Evolutionary conservation across 2,797 vertebrate genomes (phyloP).

Genomic region (Myotis pilosus): DNA sequence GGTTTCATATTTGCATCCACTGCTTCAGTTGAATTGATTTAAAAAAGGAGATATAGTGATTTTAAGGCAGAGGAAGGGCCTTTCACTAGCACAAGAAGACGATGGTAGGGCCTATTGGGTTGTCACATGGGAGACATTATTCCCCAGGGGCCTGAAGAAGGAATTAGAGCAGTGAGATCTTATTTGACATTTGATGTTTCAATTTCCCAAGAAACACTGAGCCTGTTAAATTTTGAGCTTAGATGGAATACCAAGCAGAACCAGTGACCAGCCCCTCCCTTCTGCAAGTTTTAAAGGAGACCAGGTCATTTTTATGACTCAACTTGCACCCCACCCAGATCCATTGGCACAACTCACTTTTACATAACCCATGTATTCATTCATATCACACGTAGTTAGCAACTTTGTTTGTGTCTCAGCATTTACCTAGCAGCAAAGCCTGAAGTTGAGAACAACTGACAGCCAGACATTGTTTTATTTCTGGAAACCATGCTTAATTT

Average conservation of each 20-base stretch:
- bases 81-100: conserved; percentile 70
- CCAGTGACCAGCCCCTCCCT: not conserved
- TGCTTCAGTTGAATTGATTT: conserved; percentile 64
- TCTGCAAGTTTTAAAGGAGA: conserved; percentile 72
- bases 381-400: conserved; percentile 71
- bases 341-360: conserved; percentile 79
- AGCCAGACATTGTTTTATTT: not conserved
- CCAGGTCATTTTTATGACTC: conserved; percentile 78
- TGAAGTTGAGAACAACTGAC: not conserved
- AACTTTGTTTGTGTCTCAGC: conserved; percentile 56
- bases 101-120: conserved; percentile 77
- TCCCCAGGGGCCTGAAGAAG: conserved; percentile 77
- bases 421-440: conserved; percentile 75
- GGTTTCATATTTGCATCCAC: not conserved
- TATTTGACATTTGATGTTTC: conserved; percentile 83
- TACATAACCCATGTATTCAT: conserved; percentile 63
- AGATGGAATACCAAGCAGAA: conserved; percentile 64
- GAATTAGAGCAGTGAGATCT: conserved; percentile 79
- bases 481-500: not conserved
- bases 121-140: conserved; percentile 77
- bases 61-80: conserved; percentile 46
- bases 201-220: conserved; percentile 78
- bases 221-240: conserved; percentile 68
- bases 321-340: not conserved
- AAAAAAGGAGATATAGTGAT: conserved; percentile 50